phyloP scores from a whole-genome alignment of 2,113 vertebrate genomes.

The Terrapene triunguis region DNA sequence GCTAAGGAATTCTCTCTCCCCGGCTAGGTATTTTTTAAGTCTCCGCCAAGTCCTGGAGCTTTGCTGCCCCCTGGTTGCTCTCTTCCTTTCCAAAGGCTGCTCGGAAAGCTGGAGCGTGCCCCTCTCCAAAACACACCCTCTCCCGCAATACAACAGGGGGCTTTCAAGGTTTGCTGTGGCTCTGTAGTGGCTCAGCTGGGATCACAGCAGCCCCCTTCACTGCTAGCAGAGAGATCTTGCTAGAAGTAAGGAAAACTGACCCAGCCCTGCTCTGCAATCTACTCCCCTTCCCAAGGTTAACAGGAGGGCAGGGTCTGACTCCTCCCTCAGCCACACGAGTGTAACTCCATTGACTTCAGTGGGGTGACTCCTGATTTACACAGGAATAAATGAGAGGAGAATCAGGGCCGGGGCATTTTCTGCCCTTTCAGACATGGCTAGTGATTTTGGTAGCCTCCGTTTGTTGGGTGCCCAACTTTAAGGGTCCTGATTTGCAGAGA shows the following conservation, averaged over 20 bases:
- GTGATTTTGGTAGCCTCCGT: fast-evolving
- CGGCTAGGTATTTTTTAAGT: background rate
- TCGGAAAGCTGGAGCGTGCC: background rate
- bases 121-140: background rate
- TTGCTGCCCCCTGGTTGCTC: slow-evolving; percentile 68
- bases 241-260: background rate
- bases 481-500: fast-evolving
- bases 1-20: background rate
- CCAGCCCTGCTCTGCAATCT: background rate
- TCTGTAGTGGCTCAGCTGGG: background rate
- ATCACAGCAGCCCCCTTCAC: background rate
- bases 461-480: fast-evolving
- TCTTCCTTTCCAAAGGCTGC: background rate
- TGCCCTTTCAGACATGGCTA: background rate
- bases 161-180: background rate
- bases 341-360: background rate
- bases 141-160: background rate
- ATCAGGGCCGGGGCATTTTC: background rate
- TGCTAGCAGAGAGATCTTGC: background rate
- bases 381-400: background rate
- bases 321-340: background rate
- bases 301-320: background rate
- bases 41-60: slow-evolving; percentile 13
- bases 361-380: background rate
- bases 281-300: background rate